Conservation (phyloP, 2,888 invertebrate species). For the Andrena haemorrhoa region DNA sequence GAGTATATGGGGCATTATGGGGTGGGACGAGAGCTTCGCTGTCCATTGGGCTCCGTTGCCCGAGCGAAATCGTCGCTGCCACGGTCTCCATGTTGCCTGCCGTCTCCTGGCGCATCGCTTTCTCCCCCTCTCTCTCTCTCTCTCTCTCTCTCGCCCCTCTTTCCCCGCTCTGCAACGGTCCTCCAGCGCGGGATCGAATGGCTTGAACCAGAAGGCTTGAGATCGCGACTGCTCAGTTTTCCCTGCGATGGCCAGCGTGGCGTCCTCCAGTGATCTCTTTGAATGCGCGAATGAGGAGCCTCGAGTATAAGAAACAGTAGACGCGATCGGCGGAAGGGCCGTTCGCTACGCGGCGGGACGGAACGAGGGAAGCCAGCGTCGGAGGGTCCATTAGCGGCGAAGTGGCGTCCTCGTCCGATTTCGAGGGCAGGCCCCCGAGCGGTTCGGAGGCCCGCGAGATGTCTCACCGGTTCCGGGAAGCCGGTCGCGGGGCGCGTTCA, state of each 20-base stretch:
- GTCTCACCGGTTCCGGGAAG: conserved; percentile 67
- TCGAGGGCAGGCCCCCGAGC: conserved; percentile 2
- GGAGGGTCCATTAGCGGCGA: background rate
- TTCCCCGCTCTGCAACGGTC: conserved; percentile 23
- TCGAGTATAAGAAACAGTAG: no score
- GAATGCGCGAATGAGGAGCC: no score
- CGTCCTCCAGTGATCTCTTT: no score
- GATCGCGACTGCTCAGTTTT: conserved; percentile 21
- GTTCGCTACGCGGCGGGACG: background rate
- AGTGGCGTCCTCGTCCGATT: background rate
- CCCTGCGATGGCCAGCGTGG: background rate
- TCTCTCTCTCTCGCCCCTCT: conserved; percentile 8
- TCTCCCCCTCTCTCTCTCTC: conserved; percentile 21
- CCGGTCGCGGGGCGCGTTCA: conserved; percentile 54
- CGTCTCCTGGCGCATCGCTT: conserved; percentile 59
- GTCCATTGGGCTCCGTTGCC: conserved; percentile 59
- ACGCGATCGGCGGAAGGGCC: no score
- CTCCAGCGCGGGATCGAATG: conserved; percentile 9
- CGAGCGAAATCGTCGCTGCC: conserved; percentile 67
- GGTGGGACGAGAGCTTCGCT: conserved; percentile 68
- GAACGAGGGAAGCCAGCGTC: background rate
- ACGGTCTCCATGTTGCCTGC: conserved; percentile 72
- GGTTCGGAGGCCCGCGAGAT: conserved; percentile 27
- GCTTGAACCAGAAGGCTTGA: background rate
- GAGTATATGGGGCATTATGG: conserved; percentile 83